Evolutionary conservation across 2,888 invertebrate species (phyloP).

Genomic region (Patella pellucida): DNA sequence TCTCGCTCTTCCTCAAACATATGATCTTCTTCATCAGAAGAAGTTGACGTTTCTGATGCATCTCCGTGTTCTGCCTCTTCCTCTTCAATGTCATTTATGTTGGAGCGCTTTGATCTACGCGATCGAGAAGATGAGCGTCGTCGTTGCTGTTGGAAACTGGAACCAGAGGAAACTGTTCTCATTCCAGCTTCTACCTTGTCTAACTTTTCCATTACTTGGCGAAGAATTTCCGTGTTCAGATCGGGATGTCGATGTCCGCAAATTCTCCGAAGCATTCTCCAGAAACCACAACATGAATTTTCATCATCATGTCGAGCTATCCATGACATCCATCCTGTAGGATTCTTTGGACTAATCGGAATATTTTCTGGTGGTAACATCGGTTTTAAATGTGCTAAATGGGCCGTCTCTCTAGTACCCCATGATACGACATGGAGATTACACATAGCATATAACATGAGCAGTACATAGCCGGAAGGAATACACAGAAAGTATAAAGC

Average conservation of each 20-base stretch:
- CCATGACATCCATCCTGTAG: conserved; percentile 36
- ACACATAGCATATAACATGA: conserved; percentile 91
- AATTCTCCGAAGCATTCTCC: conserved; percentile 37
- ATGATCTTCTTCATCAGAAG: conserved; percentile 35
- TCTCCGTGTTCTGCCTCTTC: conserved; percentile 44
- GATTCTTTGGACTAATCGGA: conserved; percentile 25
- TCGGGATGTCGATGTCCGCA: conserved; percentile 40
- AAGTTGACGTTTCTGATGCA: conserved; percentile 39
- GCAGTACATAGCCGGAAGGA: conserved; percentile 92
- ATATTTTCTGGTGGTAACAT: conserved; percentile 23
- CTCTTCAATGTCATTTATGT: conserved; percentile 36
- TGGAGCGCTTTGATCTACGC: conserved; percentile 43
- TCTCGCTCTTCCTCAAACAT: conserved; percentile 73
- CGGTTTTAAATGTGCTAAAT: conserved; percentile 36
- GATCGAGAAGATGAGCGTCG: conserved; percentile 45
- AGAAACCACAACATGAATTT: conserved; percentile 45
- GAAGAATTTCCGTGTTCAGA: conserved; percentile 45
- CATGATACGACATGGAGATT: conserved; percentile 93
- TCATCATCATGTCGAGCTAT: conserved; percentile 44
- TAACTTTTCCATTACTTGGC: conserved; percentile 48
- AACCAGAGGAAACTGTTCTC: conserved; percentile 29
- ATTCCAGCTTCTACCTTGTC: conserved; percentile 50
- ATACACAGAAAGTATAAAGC: conserved; percentile 88
- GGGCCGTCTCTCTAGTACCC: conserved; percentile 85
- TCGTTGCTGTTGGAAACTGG: conserved; percentile 36